Evolutionary conservation across 2,888 invertebrate genomes (phyloP).

Genomic region (Cremastobaeus sp.): DNA sequence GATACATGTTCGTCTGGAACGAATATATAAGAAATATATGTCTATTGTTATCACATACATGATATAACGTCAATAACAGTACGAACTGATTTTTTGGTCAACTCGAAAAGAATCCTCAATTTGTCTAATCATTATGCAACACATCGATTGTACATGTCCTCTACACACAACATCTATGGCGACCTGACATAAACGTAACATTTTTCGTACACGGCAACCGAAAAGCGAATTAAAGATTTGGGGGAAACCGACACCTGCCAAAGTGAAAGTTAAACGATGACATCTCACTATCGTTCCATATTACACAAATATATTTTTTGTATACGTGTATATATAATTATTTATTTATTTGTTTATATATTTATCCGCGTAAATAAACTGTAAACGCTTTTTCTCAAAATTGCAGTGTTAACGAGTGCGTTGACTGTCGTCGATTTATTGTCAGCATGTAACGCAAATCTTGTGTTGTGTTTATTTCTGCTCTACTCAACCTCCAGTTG

Average conservation of each 20-base stretch:
- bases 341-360: slow-evolving; percentile 20
- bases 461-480: slow-evolving; percentile 5
- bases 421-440: slow-evolving; percentile 36
- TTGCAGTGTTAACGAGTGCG: slow-evolving; percentile 54
- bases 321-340: slow-evolving; percentile 1
- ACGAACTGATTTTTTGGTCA: no score
- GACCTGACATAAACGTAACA: no score
- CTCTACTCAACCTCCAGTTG: not conserved
- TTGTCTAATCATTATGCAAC: no score
- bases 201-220: no score
- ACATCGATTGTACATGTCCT: no score
- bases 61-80: no score
- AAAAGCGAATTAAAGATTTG: not conserved
- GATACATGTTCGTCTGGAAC: no score
- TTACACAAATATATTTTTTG: slow-evolving; percentile 34
- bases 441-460: slow-evolving; percentile 36
- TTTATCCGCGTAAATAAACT: slow-evolving; percentile 32
- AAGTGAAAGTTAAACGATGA: slow-evolving; percentile 4
- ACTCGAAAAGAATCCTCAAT: no score
- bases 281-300: slow-evolving; percentile 18
- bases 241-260: slow-evolving; percentile 20
- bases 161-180: no score
- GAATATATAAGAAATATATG: no score
- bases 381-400: slow-evolving; percentile 35
- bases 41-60: no score